Evolutionary conservation across 1,140 invertebrate genomes (phyloP).

Genomic region (Macrostomum lignano): DNA sequence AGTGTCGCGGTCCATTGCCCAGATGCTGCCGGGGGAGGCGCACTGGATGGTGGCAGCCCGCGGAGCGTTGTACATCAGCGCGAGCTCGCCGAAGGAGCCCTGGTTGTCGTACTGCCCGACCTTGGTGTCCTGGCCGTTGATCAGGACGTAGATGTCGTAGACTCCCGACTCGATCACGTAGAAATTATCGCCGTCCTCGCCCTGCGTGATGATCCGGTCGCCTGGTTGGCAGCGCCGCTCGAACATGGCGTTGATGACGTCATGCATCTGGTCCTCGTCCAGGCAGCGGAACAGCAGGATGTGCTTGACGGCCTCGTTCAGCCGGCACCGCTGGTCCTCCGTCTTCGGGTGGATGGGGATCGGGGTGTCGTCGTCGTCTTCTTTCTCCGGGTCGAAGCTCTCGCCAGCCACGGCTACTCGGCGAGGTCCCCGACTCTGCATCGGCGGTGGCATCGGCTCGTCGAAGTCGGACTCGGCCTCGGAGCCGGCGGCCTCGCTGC

Average conservation of each 20-base stretch:
- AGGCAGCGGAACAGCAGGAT: constrained; percentile 70
- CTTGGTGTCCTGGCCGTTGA: constrained; percentile 1
- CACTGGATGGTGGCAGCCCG: constrained; percentile 44
- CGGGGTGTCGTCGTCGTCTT: constrained; percentile 2
- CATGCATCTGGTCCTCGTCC: constrained; percentile 47
- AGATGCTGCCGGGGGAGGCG: constrained; percentile 45
- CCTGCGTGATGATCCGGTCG: constrained; percentile 70
- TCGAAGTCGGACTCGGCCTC: background rate
- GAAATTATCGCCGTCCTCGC: constrained; percentile 87
- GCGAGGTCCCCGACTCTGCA: background rate
- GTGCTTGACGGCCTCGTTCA: constrained; percentile 61
- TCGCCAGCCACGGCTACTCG: constrained; percentile 3
- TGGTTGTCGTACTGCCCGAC: constrained; percentile 33
- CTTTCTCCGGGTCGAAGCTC: constrained; percentile 6
- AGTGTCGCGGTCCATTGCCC: constrained; percentile 53
- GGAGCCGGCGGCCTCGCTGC: background rate
- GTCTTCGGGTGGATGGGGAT: constrained; percentile 34
- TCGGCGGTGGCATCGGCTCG: constrained; percentile 1
- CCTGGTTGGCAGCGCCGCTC: constrained; percentile 43
- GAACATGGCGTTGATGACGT: constrained; percentile 87
- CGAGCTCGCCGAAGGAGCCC: constrained; percentile 69
- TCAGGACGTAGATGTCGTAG: background rate
- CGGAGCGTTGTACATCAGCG: constrained; percentile 81
- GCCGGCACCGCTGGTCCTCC: constrained; percentile 54
- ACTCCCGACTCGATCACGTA: constrained; percentile 54